Base-by-base conservation (phyloP, 2,797 vertebrate genomes). In the Nothura maculosa region DNA sequence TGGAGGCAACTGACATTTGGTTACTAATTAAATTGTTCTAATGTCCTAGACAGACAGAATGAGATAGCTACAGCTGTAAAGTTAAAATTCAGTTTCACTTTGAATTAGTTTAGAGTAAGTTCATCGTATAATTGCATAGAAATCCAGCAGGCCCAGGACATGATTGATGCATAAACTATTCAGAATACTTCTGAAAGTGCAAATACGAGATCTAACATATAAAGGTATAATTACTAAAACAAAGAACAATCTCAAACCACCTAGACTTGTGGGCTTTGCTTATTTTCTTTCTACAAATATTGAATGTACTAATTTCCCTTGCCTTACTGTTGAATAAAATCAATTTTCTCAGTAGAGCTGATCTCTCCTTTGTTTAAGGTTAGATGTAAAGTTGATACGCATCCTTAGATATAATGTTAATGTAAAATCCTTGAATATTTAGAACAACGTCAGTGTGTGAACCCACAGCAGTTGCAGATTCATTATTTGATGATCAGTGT, bases 201-300 rank as follows among this genome's bases (percentile, higher is more conserved):
- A 98, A 97, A 98, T 97, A 97, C 87, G 94, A 95, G 91, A 87
- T 96, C 90, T 96, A 97, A 96, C 96, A 96, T 90, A 97, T 96
- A 97, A 97, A 97, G 92, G 96, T 96, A 97, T 97, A 97, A 98
- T 98, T 98, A 98, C 96, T 97, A 97, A 98, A 98, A 97, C 97
- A 98, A 98, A 98, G 98, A 97, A 97, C 90, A 97, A 97, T 97
- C 97, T 97, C 96, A 96, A 97, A 96, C 94, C 94, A 97, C 94
- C 86, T 92, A 97, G 97, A 98, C 97, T 97, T 97, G 94, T 92
- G 97, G 96, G 97, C 94, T 98, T 97, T 93, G 89, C 96, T 96
- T 98, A 97, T 97, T 98, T 98, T 97, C 97, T 97, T 98, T 98
- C 97, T 96, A 97, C 97, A 98, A 98, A 98, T 98, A 98, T 98